Evolutionary conservation across 2,888 invertebrate genomes (phyloP).

Genomic region (Plusia festucae): DNA sequence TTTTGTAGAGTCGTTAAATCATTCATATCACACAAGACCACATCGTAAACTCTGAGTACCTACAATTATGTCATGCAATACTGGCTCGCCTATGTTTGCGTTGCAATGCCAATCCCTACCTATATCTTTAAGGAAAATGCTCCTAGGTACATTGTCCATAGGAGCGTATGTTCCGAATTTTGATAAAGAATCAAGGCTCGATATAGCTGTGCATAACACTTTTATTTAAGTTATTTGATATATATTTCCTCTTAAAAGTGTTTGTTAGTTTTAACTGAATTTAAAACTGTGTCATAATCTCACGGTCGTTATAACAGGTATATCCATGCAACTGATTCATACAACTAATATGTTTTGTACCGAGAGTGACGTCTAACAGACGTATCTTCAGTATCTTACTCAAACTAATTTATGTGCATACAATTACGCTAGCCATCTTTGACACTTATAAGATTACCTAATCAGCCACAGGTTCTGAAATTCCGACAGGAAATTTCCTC

Average conservation of each 20-base stretch:
- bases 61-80: not conserved
- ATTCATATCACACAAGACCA: no score
- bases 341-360: conserved; percentile 1
- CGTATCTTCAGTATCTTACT: not conserved
- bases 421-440: not conserved
- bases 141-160: not conserved
- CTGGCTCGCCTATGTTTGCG: not conserved
- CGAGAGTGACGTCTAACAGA: conserved; percentile 1
- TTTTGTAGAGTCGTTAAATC: no score
- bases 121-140: conserved; percentile 4
- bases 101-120: not conserved
- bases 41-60: not conserved
- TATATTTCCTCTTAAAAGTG: not conserved
- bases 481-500: not conserved
- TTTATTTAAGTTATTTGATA: no score
- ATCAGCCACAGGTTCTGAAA: not conserved
- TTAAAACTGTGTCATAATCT: not conserved
- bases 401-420: conserved; percentile 4
- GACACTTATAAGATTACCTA: not conserved
- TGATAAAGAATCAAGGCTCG: no score
- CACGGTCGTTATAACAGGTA: conserved; percentile 2
- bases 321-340: not conserved
- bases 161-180: no score
- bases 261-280: not conserved
- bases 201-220: no score